Base-by-base conservation (phyloP, 2,888 invertebrate species). In the Ommatoiulus sabulosus region DNA sequence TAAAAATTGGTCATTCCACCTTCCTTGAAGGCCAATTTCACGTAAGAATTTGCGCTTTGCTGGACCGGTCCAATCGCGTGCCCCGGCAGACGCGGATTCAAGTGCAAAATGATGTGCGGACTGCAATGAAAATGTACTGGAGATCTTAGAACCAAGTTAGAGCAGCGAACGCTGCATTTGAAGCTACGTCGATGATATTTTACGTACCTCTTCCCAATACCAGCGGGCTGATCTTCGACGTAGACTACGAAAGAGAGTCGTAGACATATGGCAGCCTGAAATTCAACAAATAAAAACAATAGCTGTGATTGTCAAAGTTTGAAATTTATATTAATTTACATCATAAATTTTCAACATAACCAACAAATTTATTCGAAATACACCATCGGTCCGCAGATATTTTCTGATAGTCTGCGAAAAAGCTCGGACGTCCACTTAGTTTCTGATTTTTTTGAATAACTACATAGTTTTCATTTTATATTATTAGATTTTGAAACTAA, bases 1-100 rank as follows among this genome's bases (percentile, higher is more conserved):
- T 89, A 87, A 89, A 89, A 89, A 72, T 89, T 87, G 17, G 88
- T 89, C 57, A 86, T 88, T 15, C 96, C 94, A 0, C 97, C 97
- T 92, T 97, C 97, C 92, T 96, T 96, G 91, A 98, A 98, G 0
- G 97, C 97, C 43, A 98, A 93, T 92, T 97, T 97, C 20, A 98
- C 94, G 92, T 95, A 96, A 91, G 96, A 95, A 91, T 95, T 95
- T 17, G 94, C 93, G 91, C 97, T 97, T 87, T 93, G 94, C 89
- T 95, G 94, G 84, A 95, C 94, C 20, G 97, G 97, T 0, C 97
- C 97, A 80, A 96, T 95, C 89, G 94, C 93, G 92, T 95, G 96
- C 88, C 95, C 95, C 93, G 91, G 57, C 17, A 88, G 88, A 24
- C 89, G 89, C 44, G 52, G 85, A n/a, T 84, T 86, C 52, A 89